A percentile compares a stretch with the other conserved stretches of the same genome.
Evolutionary conservation across 2,797 vertebrate genomes (phyloP).

Genomic region (Acomys russatus): DNA sequence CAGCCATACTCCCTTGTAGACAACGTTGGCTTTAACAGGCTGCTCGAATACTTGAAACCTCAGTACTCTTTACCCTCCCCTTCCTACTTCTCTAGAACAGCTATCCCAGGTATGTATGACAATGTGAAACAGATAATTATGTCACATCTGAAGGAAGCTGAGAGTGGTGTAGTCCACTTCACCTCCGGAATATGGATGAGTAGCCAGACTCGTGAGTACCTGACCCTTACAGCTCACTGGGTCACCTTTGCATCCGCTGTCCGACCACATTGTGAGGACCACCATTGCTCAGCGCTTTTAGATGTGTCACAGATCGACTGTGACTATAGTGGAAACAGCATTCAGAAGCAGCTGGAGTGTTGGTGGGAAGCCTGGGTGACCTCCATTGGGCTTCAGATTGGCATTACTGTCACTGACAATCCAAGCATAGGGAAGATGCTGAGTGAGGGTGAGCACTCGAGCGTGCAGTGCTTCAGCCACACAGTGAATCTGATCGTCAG

Average conservation of each 20-base stretch:
- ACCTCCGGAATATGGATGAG: conserved; percentile 98
- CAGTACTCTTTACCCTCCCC: conserved; percentile 96
- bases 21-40: conserved; percentile 95
- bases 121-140: conserved; percentile 94
- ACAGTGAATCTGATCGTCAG: conserved; percentile 96
- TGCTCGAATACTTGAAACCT: conserved; percentile 97
- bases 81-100: conserved; percentile 97
- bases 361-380: conserved; percentile 99
- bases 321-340: conserved; percentile 94
- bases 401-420: conserved; percentile 97
- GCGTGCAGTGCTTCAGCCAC: conserved; percentile 97
- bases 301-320: conserved; percentile 97
- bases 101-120: conserved; percentile 98
- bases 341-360: conserved; percentile 97
- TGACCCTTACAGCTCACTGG: conserved; percentile 98
- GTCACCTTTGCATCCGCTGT: conserved; percentile 95
- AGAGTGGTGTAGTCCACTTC: conserved; percentile 97
- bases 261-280: conserved; percentile 95
- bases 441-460: conserved; percentile 94
- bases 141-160: conserved; percentile 96
- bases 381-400: conserved; percentile 95
- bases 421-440: conserved; percentile 93
- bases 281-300: conserved; percentile 96
- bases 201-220: conserved; percentile 97
- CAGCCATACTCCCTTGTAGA: conserved; percentile 98